Conservation (phyloP, 2,113 vertebrate species). For the Cyanistes caeruleus region DNA sequence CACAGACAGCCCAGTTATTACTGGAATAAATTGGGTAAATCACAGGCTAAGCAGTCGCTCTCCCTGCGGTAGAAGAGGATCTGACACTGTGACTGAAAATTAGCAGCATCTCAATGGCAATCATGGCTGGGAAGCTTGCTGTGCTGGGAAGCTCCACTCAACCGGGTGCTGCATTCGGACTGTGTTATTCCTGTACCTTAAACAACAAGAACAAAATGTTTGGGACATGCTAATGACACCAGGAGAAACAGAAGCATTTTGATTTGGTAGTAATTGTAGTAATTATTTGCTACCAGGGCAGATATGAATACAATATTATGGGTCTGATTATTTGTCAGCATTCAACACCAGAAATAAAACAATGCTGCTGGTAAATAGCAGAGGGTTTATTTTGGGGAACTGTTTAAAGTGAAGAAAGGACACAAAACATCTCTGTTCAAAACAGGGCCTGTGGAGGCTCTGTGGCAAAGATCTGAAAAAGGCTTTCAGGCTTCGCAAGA, state of each 20-base stretch:
- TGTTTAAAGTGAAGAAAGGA: constrained; percentile 23
- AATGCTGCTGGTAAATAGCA: constrained; percentile 19
- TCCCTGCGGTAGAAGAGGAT: constrained; percentile 30
- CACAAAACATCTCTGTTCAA: constrained; percentile 4
- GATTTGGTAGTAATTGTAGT: constrained; percentile 59
- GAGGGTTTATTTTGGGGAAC: constrained; percentile 8
- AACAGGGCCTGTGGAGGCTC: not conserved
- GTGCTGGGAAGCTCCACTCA: not conserved
- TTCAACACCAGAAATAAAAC: constrained; percentile 43
- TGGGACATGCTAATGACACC: constrained; percentile 59
- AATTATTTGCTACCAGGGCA: constrained; percentile 48
- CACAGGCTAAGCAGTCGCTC: constrained; percentile 51
- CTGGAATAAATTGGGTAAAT: constrained; percentile 45
- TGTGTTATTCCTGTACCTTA: constrained; percentile 20
- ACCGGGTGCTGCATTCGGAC: not conserved
- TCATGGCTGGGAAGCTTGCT: constrained; percentile 20
- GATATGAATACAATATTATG: constrained; percentile 27
- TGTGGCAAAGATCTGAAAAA: not conserved
- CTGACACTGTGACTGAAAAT: constrained; percentile 58
- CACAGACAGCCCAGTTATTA: constrained; percentile 3
- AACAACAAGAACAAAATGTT: constrained; percentile 62
- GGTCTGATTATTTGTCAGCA: constrained; percentile 59
- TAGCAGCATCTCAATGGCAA: constrained; percentile 34
- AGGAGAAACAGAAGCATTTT: constrained; percentile 55
- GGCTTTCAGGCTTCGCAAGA: not conserved